These are phyloP conservation scores for Rhinolophus sinicus DNA, from an alignment of 2,113 vertebrate species.

Conservation along the genomic window DNA sequence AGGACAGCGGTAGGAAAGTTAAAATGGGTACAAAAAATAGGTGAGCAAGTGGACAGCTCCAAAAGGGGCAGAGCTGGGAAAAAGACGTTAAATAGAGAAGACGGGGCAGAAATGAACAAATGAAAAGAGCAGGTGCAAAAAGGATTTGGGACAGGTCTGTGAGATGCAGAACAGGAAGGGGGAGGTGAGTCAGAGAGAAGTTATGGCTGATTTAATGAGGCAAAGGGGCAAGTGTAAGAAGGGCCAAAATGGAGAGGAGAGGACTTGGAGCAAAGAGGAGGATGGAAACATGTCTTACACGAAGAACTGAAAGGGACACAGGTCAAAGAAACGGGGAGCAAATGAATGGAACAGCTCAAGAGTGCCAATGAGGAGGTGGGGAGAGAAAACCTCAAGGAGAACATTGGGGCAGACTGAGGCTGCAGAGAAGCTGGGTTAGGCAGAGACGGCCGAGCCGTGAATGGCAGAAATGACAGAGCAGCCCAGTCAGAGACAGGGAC, in stretches of 20 bases:
- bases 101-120: not conserved
- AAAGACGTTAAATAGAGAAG: not conserved
- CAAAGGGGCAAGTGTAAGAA: not conserved
- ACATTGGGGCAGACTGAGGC: not conserved
- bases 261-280: not conserved
- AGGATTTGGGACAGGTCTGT: not conserved
- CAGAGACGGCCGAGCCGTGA: not conserved
- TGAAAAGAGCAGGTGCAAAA: not conserved
- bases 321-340: not conserved
- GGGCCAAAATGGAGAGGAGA: not conserved
- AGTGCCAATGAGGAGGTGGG: not conserved
- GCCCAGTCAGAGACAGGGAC: not conserved
- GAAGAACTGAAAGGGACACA: not conserved
- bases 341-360: not conserved
- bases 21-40: not conserved
- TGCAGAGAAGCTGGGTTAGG: not conserved
- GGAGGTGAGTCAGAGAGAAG: not conserved
- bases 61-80: not conserved
- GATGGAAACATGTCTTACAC: not conserved
- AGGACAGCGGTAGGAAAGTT: not conserved
- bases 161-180: not conserved
- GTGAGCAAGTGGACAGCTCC: constrained; percentile 68
- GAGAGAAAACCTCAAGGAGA: not conserved
- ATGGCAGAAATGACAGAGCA: not conserved
- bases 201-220: not conserved